Conservation (phyloP, 2,797 vertebrate genomes). For the Lerista edwardsae region DNA sequence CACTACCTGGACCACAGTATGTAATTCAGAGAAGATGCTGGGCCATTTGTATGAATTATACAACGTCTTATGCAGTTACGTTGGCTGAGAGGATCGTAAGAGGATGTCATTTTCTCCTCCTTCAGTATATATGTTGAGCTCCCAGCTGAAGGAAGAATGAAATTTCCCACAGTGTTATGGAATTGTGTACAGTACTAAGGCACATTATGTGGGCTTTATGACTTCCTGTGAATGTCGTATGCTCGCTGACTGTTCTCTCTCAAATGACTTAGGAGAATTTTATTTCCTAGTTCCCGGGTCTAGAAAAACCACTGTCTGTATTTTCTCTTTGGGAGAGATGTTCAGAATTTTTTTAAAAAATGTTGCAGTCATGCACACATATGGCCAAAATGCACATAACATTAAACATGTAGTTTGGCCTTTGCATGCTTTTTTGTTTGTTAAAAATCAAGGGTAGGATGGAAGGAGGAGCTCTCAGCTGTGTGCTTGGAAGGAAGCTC, state of each 20-base stretch:
- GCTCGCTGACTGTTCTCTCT: not conserved
- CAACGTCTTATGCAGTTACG: not conserved
- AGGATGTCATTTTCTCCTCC: not conserved
- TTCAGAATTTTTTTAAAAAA: too few species aligned
- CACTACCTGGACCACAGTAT: not conserved
- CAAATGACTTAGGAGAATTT: too few species aligned
- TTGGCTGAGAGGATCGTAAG: not conserved
- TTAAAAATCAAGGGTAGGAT: too few species aligned
- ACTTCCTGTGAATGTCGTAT: constrained; percentile 9
- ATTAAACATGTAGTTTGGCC: too few species aligned
- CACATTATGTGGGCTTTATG: not conserved
- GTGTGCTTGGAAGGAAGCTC: too few species aligned
- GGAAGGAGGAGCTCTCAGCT: too few species aligned
- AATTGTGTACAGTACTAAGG: not conserved
- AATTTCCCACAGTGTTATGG: not conserved
- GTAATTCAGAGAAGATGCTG: not conserved
- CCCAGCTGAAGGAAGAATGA: not conserved
- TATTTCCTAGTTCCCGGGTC: too few species aligned
- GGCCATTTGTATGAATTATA: constrained; percentile 1
- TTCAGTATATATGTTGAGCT: not conserved
- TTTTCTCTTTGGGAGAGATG: too few species aligned
- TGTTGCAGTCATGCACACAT: too few species aligned
- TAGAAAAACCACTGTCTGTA: too few species aligned
- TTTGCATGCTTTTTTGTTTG: too few species aligned
- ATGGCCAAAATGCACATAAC: too few species aligned